These are phyloP conservation scores for Schizaphis graminum DNA, from an alignment of 2,888 invertebrate species.

Conservation along the genomic window DNA sequence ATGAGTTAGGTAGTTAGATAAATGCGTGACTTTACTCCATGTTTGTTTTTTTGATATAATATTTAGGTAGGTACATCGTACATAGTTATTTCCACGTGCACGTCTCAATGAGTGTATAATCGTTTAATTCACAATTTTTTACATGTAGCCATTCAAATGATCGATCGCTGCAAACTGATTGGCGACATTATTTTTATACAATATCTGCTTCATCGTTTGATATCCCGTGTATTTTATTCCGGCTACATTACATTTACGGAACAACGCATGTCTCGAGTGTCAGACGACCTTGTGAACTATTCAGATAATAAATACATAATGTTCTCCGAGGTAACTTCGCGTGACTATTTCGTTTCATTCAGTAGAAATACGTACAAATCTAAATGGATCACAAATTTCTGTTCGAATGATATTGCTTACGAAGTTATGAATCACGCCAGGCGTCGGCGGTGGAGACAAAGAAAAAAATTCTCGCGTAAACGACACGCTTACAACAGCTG, in stretches of 20 bases:
- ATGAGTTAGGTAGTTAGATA: background rate
- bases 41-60: background rate
- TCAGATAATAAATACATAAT: background rate
- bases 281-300: slow-evolving; percentile 16
- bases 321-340: background rate
- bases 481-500: slow-evolving; percentile 30
- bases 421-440: background rate
- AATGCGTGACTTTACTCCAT: background rate
- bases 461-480: background rate
- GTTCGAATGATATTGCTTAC: background rate
- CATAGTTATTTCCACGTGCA: background rate
- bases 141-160: background rate
- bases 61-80: background rate
- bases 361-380: background rate
- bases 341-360: background rate
- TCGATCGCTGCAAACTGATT: background rate
- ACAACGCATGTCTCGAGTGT: background rate
- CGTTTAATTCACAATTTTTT: background rate
- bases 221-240: background rate
- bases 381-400: background rate
- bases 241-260: background rate
- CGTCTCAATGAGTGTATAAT: background rate
- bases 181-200: background rate
- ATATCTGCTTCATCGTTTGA: background rate
- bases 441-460: background rate